These are phyloP conservation scores for Aporrectodea caliginosa DNA, from an alignment of 1,140 invertebrate genomes.

Conservation along the genomic window DNA sequence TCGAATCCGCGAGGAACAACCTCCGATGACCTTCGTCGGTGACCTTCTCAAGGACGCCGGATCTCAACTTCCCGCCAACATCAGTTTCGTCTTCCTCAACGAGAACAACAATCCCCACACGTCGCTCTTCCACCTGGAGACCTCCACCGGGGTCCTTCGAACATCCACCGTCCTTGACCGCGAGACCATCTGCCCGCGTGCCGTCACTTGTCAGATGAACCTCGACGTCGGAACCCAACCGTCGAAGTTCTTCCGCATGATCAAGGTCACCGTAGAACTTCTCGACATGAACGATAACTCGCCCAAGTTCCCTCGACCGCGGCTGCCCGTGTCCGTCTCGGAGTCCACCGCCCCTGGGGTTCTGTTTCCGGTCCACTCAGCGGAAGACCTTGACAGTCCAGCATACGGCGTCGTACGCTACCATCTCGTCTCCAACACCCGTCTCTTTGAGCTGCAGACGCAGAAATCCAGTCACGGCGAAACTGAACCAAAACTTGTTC, in stretches of 20 bases:
- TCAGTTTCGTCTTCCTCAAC: conserved; percentile 25
- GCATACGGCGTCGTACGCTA: conserved; percentile 15
- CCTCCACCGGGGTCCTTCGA: conserved; percentile 24
- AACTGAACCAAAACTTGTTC: conserved; percentile 12
- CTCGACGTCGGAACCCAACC: conserved; percentile 24
- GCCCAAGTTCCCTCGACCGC: conserved; percentile 65
- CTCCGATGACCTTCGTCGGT: conserved; percentile 20
- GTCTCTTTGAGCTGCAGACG: conserved; percentile 26
- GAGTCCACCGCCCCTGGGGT: conserved; percentile 57
- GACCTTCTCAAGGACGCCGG: conserved; percentile 11
- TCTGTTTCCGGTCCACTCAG: conserved; percentile 60
- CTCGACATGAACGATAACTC: conserved; percentile 89
- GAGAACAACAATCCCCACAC: background rate
- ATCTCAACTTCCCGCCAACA: background rate
- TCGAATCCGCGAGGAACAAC: conserved; percentile 18
- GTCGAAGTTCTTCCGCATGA: conserved; percentile 36
- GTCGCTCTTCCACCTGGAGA: conserved; percentile 24
- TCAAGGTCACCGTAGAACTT: conserved; percentile 44
- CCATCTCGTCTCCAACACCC: background rate
- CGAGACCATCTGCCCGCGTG: conserved; percentile 25
- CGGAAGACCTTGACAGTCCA: conserved; percentile 25
- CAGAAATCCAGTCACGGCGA: conserved; percentile 23
- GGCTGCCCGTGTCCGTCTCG: conserved; percentile 38
- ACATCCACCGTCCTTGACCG: conserved; percentile 24
- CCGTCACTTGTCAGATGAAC: conserved; percentile 5